Percentiles rank a stretch among this genome's conserved stretches.
Conservation (phyloP, 2,797 vertebrate genomes). For the Peromyscus aztecus region DNA sequence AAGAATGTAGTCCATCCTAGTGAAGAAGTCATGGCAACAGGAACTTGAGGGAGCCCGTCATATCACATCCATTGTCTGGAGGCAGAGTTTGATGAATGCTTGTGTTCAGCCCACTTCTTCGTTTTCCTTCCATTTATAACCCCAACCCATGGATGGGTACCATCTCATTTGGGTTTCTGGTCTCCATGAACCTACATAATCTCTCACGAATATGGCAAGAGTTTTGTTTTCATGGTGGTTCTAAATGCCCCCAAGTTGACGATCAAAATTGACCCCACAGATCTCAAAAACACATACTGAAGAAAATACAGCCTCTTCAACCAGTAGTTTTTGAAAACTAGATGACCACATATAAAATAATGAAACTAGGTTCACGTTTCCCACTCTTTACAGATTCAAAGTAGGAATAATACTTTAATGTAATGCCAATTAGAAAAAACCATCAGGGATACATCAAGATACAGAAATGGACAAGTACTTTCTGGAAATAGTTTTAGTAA, state of each 20-base stretch:
- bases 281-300: not conserved
- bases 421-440: not conserved
- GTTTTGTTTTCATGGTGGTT: not conserved
- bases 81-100: not conserved
- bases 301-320: not conserved
- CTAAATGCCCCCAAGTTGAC: not conserved
- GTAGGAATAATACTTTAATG: not conserved
- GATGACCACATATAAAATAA: not conserved
- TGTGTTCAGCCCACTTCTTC: not conserved
- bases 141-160: too few relatives aligned
- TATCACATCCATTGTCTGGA: too few relatives aligned
- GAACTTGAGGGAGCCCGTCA: not conserved
- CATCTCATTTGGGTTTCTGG: not conserved
- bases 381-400: not conserved
- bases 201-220: not conserved
- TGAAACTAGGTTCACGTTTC: not conserved
- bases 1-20: not conserved
- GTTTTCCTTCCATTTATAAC: not conserved
- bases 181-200: not conserved
- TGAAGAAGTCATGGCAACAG: not conserved
- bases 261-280: not conserved
- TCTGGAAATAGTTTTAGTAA: not conserved
- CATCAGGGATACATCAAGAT: not conserved
- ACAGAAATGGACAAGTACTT: not conserved
- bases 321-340: not conserved